Base-by-base conservation (phyloP, 2,888 invertebrate genomes). In the Pardosa pseudoannulata region DNA sequence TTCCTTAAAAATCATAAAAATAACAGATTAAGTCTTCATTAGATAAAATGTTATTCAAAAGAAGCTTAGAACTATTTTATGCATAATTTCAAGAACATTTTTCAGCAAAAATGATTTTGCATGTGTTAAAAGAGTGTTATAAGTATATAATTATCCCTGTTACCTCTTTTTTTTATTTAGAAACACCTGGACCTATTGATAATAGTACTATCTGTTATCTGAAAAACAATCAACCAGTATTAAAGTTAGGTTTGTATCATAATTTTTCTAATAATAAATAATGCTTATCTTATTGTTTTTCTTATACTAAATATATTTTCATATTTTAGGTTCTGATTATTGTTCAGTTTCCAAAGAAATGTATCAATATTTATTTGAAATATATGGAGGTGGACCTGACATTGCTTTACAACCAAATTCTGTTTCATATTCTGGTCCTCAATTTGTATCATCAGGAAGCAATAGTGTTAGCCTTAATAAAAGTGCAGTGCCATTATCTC, bases 371-470 rank as follows among this genome's bases (percentile, higher is more conserved):
- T 95, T 98, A 91, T 93, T 94, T 75, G 93, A 93, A 87, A 96
- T 96, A 75, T 98, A 98, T 91, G 96, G 96, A 11, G 97, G 98
- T 0, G 98, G 98, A 0, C 98, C 98, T 0, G 96, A 96, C 90
- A 93, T 97, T 62, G 91, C 93, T 89, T 89, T 93, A n/a, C 88
- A 88, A 65, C 83, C 88, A 64, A 85, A 64, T 36, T 36, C 46
- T 23, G 68, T 32, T 36, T 0, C 23, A 7, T 62, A 11, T 70
- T 68, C 67, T 28, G 70, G 62, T 31, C 70, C 70, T 23, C 75
- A 70, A 7, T 41, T 79, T 41, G 73, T 78, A 19, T 23, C 79
- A 7, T 19, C 62, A 41, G 56, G 56, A 23, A 56, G 11, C 56
- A 19, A 56, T 23, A 36, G 27, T 9, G 78, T 19, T 73, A 27